Evolutionary conservation across 2,113 vertebrate genomes (phyloP).

Genomic region (Bos indicus): DNA sequence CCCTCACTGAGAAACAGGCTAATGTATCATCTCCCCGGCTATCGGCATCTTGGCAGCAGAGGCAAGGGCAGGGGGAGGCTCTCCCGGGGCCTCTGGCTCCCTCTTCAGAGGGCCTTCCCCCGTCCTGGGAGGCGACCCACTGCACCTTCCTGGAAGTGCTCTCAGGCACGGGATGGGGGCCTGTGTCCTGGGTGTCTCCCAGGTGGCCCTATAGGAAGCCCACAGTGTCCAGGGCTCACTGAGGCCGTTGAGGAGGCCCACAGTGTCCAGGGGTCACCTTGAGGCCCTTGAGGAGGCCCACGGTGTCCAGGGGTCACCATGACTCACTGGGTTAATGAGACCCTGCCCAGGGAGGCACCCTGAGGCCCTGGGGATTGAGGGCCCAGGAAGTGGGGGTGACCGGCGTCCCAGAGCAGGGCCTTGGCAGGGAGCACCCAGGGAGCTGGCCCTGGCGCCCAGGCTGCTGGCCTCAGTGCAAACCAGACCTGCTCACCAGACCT

Average conservation of each 20-base stretch:
- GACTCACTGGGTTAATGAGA: accelerated
- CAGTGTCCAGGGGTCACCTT: accelerated
- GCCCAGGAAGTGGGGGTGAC: not conserved
- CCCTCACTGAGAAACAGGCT: not conserved
- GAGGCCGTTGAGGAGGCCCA: accelerated
- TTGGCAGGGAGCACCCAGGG: not conserved
- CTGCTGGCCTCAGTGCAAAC: not conserved
- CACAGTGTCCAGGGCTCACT: accelerated
- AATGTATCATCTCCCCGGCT: not conserved
- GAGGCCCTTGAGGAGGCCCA: accelerated
- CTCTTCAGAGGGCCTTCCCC: accelerated
- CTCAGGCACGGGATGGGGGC: accelerated
- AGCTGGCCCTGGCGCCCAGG: accelerated
- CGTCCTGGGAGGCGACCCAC: accelerated
- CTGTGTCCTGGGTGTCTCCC: not conserved
- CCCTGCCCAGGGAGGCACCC: accelerated
- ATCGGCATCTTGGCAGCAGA: not conserved
- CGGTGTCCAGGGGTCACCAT: too few relatives aligned
- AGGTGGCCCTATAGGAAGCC: not conserved
- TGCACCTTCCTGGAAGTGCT: not conserved
- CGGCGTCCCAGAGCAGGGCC: not conserved
- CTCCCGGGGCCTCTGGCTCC: not conserved
- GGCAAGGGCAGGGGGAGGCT: not conserved
- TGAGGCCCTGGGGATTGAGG: accelerated
- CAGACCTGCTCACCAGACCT: too few relatives aligned